Evolutionary conservation across 1,140 invertebrate species (phyloP).

Genomic region (Schlechtendalia chinensis): DNA sequence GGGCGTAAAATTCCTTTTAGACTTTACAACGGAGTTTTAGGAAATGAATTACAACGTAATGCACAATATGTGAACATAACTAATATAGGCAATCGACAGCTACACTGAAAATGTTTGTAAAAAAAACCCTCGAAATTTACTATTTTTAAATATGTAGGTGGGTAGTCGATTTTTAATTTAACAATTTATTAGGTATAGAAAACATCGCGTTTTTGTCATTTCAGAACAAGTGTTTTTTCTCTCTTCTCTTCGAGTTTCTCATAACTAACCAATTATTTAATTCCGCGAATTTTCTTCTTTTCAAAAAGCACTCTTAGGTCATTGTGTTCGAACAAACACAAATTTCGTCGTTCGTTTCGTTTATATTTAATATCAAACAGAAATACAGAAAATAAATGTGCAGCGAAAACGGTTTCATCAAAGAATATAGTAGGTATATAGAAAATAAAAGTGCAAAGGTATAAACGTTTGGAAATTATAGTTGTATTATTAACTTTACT

Average conservation of each 20-base stretch:
- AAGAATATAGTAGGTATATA: too few relatives aligned
- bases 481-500: not conserved
- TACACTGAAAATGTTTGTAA: too few relatives aligned
- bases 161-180: not conserved
- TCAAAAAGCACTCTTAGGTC: not conserved
- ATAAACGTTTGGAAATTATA: not conserved
- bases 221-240: not conserved
- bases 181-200: not conserved
- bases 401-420: too few relatives aligned
- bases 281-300: not conserved
- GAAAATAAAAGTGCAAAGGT: too few relatives aligned
- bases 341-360: not conserved
- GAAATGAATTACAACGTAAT: conserved; percentile 19
- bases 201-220: not conserved
- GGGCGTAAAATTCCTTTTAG: conserved; percentile 12
- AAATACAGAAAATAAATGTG: not conserved
- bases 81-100: not conserved
- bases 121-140: not conserved
- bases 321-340: not conserved
- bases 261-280: not conserved
- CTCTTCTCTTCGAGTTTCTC: not conserved
- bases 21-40: conserved; percentile 15
- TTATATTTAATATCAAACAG: not conserved
- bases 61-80: not conserved
- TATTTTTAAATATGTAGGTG: not conserved